phyloP scores from a whole-genome alignment of 1,140 invertebrate species.

The Drosophila mauritiana region DNA sequence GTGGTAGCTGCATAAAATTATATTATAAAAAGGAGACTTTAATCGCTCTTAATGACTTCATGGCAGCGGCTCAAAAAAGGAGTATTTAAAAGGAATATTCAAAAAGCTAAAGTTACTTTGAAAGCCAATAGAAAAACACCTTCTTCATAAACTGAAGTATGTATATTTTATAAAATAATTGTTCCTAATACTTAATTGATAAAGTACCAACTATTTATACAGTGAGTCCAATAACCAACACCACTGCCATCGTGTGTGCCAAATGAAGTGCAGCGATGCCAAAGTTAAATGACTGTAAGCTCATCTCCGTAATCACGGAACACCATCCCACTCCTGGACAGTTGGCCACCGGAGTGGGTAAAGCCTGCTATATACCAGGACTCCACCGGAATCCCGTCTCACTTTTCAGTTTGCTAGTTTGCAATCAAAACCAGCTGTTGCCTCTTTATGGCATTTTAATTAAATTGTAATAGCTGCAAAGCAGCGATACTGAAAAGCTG shows the following conservation, averaged over 20 bases:
- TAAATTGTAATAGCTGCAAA: slow-evolving; percentile 55
- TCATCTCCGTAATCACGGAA: slow-evolving; percentile 14
- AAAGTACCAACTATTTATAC: neutral
- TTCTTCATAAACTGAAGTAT: neutral
- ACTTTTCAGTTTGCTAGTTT: slow-evolving; percentile 22
- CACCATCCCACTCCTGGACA: neutral
- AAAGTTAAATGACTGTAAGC: slow-evolving; percentile 50
- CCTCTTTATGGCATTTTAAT: slow-evolving; percentile 66
- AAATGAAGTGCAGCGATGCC: slow-evolving; percentile 54
- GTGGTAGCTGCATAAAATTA: neutral
- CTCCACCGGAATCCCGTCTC: slow-evolving; percentile 22
- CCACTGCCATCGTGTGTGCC: slow-evolving; percentile 4
- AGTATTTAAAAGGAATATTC: neutral
- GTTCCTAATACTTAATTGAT: no score
- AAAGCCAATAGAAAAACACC: no score
- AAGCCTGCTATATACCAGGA: neutral
- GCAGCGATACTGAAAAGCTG: neutral
- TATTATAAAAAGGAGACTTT: neutral
- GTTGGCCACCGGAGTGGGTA: neutral
- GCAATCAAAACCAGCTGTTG: slow-evolving; percentile 46
- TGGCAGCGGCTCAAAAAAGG: neutral
- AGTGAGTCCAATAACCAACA: neutral
- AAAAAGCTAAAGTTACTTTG: no score
- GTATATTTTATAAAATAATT: neutral
- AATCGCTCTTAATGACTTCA: neutral